Base-by-base conservation (phyloP, 2,888 invertebrate species). In the Tetragnatha montana region DNA sequence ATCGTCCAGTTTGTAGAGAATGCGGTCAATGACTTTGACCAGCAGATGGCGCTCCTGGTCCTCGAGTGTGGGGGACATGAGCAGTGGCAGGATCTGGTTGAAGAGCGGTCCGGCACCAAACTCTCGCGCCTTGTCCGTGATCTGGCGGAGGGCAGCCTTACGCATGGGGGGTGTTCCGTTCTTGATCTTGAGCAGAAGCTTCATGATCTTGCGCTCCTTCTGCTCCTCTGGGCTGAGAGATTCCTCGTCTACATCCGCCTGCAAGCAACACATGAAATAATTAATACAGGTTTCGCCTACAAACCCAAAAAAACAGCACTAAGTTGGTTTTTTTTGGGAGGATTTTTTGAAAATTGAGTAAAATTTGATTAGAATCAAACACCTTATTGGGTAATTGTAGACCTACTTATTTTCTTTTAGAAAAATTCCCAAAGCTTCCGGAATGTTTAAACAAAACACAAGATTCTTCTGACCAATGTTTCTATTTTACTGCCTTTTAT, bases 101-200 rank as follows among this genome's bases (percentile, higher is more conserved):
- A 99, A 99, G 1, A 99, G 95, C 0, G 99, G 98, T 0, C 99
- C 99, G 0, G 99, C 99, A 0, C 99, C 99, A 92, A 99, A 98
- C 93, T 99, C 98, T 75, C 99, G 95, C 0, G 99, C 99, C 92
- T 99, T 99, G 93, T 99, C 99, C 0, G 99, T 99, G 92, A 99
- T 99, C 94, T 99, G 99, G 89, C 99, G 95, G 51, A 99, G 94
- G 0, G 99, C 99, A 0, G 99, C 97, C 94, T 99, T 99, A 92
- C 99, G 95, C 99, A 99, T 99, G 0, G 99, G 99, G 17, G 99
- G 99, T 0, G 99, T 99, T 35, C 99, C 99, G 93, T 99, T 99
- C 95, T 99, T 99, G 91, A 99, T 99, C 94, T 99, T 99, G 87
- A 99, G 94, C 92, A 99, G 94, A 12, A 99, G 95, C 93, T 98